These are phyloP conservation scores for Drosophila rubida DNA, from an alignment of 2,888 invertebrate genomes.

Conservation along the genomic window DNA sequence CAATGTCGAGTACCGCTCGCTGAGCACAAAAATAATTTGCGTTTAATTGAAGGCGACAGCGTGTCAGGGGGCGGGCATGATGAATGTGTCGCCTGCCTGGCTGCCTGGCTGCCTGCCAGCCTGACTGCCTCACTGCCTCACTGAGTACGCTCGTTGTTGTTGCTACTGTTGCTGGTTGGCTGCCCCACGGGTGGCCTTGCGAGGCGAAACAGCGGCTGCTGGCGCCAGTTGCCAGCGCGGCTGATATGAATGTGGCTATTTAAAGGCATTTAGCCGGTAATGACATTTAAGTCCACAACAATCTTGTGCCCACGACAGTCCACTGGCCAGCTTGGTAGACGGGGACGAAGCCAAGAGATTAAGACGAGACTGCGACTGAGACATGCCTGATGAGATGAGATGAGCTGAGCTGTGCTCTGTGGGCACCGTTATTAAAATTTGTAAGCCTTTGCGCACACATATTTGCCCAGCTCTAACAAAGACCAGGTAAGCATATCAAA, in stretches of 20 bases:
- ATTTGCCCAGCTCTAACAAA: constrained; percentile 54
- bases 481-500: constrained; percentile 20
- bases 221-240: constrained; percentile 46
- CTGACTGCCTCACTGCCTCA: neutral
- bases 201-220: constrained; percentile 5
- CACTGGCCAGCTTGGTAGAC: neutral
- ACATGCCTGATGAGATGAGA: constrained; percentile 38
- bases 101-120: neutral
- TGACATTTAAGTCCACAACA: constrained; percentile 62
- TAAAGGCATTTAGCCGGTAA: constrained; percentile 75
- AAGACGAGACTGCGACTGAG: neutral
- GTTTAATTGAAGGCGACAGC: constrained; percentile 75
- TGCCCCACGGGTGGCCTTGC: constrained; percentile 63
- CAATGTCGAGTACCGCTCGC: constrained; percentile 44
- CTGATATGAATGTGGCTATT: constrained; percentile 70
- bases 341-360: neutral
- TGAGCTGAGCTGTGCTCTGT: constrained; percentile 37
- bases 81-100: constrained; percentile 56
- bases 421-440: constrained; percentile 52
- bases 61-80: constrained; percentile 56
- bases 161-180: neutral
- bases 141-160: too few relatives aligned
- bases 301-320: constrained; percentile 30
- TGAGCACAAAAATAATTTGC: constrained; percentile 60
- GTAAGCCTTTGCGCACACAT: constrained; percentile 64